phyloP scores from a whole-genome alignment of 23 tunicate species.

The Halocynthia aurantium region DNA sequence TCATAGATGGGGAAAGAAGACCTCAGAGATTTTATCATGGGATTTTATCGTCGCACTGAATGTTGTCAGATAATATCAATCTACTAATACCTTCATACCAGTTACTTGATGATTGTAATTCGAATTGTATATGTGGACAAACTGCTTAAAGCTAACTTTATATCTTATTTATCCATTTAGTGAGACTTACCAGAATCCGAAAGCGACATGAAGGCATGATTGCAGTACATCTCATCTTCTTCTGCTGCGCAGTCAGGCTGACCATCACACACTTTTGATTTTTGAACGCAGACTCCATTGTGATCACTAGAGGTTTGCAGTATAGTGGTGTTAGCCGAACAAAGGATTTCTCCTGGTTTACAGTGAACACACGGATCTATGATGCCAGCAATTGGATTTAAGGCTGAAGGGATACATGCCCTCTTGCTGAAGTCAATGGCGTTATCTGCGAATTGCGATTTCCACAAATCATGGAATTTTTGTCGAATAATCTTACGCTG shows the following conservation, averaged over 20 bases:
- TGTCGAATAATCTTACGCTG: too few species aligned
- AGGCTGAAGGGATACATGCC: not conserved
- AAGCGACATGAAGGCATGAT: not conserved
- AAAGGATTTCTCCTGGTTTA: slow-evolving; percentile 34
- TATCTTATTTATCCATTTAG: too few species aligned
- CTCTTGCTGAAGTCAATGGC: slow-evolving; percentile 10
- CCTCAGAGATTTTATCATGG: too few species aligned
- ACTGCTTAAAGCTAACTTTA: too few species aligned
- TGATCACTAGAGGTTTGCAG: not conserved
- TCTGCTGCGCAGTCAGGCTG: slow-evolving; percentile 43
- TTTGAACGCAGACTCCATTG: slow-evolving; percentile 24
- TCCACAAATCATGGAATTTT: too few species aligned
- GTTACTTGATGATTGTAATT: too few species aligned
- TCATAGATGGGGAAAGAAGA: too few species aligned
- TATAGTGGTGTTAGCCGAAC: slow-evolving; percentile 16
- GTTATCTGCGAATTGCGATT: not conserved
- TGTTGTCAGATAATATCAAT: too few species aligned
- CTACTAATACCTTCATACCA: too few species aligned
- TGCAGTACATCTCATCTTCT: slow-evolving; percentile 67
- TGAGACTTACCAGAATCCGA: too few species aligned
- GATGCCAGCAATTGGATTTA: not conserved
- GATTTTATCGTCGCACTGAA: too few species aligned
- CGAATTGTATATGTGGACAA: too few species aligned
- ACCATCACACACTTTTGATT: slow-evolving; percentile 45
- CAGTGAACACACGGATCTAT: slow-evolving; percentile 33